Base-by-base conservation (phyloP, 2,113 vertebrate species). In the Platichthys stellatus region DNA sequence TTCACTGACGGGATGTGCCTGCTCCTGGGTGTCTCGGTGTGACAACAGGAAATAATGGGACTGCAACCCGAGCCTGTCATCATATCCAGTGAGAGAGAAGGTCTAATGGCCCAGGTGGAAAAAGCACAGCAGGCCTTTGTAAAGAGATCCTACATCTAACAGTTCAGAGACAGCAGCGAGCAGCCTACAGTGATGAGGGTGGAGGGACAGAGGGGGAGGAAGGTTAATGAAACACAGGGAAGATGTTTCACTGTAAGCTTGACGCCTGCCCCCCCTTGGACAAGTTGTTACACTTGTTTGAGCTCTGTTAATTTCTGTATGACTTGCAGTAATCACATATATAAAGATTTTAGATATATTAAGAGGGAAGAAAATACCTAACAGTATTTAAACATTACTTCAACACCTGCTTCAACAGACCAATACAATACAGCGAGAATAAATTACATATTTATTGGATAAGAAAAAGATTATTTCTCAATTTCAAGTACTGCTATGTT, bases 101-200 rank as follows among this genome's bases (percentile, higher is more conserved):
- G 53, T 69, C 80, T 84, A 77, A 86, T 76, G 81, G 83, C 35
- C 70, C 77, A 85, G 77, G 82, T 83, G 82, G 73, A 81, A 63
- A 61, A 53, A 83, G 76, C 68, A 80, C 80, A 86, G 86, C 85
- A 53, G 74, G 79, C 23, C 77, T 88, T 87, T 90, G 90, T 83
- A 88, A 89, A 88, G 81, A 80, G 84, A 91, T 74, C 65, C 63
- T 69, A 78, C 88, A 83, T 88, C 79, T 90, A 89, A 89, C 81
- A 49, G 76, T 59, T 58, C 57, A 78, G 49, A 81, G 74, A 80
- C 73, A 66, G 81, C 83, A 75, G 67, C 76, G 61, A 76, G 61
- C 80, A 68, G 80, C 82, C 80, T 61, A 38, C 69, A 72, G 79
- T 82, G 79, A 78, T 60, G 53, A 63, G 43, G 80, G 35, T 53